A percentile compares a stretch with the other conserved stretches of the same genome.
Evolutionary conservation across 1,140 invertebrate genomes (phyloP).

Genomic region (Halesus radiatus): DNA sequence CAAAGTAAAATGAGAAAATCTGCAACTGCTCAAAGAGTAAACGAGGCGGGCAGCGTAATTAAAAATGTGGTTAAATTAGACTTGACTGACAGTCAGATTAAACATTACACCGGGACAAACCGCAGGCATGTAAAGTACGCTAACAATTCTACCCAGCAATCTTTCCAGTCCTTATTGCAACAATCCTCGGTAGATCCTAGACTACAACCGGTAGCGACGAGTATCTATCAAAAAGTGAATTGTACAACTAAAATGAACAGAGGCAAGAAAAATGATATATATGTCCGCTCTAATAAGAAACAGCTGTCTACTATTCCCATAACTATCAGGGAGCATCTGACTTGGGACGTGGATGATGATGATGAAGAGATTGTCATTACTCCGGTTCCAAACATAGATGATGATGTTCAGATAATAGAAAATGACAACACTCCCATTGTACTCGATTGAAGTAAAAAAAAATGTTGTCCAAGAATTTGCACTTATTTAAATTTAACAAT

Average conservation of each 20-base stretch:
- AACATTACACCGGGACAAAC: not conserved
- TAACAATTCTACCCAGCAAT: conserved; percentile 25
- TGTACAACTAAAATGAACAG: not conserved
- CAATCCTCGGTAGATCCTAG: not conserved
- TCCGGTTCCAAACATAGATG: not conserved
- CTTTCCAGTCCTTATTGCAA: conserved; percentile 13
- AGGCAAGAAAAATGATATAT: conserved; percentile 1
- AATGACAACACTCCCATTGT: conserved; percentile 12
- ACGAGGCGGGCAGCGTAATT: no score
- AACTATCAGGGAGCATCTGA: conserved; percentile 13
- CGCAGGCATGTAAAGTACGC: not conserved
- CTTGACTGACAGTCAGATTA: no score
- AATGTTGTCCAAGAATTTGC: no score
- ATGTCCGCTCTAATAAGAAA: conserved; percentile 8
- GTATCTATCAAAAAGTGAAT: not conserved
- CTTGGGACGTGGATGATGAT: conserved; percentile 17
- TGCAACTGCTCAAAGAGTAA: no score
- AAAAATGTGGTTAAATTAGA: no score
- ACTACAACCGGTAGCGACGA: no score
- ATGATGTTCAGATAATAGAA: conserved; percentile 29
- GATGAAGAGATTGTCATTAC: conserved; percentile 6
- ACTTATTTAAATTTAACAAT: no score
- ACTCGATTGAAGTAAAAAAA: conserved; percentile 6
- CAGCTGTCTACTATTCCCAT: conserved; percentile 23
- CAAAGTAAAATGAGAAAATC: no score